Evolutionary conservation across 1,140 invertebrate genomes (phyloP), one percentile per base, ranked within the genome.

Genomic region (Ceratoteleas bidentatus): DNA sequence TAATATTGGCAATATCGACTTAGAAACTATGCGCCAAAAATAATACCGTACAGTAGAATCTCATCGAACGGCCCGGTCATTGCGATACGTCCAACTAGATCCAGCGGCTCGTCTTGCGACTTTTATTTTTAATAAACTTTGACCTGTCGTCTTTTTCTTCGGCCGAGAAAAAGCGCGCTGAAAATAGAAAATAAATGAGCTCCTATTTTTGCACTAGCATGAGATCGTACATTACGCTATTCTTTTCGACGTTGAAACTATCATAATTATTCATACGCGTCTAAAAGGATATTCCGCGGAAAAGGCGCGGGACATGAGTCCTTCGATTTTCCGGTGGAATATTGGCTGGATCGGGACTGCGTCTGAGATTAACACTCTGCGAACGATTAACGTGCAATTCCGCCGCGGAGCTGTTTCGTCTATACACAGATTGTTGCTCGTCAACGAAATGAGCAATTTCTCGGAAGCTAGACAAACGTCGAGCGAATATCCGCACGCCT

Each of bases 1-100:
- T 90, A 90, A 89, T 89, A 89, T 86, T 88, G 84, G 83, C 85
- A 87, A 90, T 91, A 89, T 85, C 87, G 88, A 90, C 88, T 91
- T 91, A 91, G 82, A 88, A 90, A 86, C 78, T 81, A 81, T 72
- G 45, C 50, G 72, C 61, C 85, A 88, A 88, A 75, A 75, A 75
- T 72, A 81, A 81, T 81, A 72, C 45, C 34, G 78, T 66, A 72
- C 40, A 66, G 66, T 76, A 81, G 75, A 81, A 76, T 61, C 66
- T 81, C 78, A 56, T 61, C 13, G 40, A 24, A 24, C 24, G 24
- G 24, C 24, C 24, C 24, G 24, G 24, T 24, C 24, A 24, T 24
- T 24, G 24, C 24, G 24, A 24, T 24, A 4, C 24, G 24, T 24
- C 24, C 24, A 24, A 24, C 24, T 24, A n/a, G n/a, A n/a, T n/a